Conservation (phyloP, 2,113 vertebrate genomes). For the Lampris megalopsis region DNA sequence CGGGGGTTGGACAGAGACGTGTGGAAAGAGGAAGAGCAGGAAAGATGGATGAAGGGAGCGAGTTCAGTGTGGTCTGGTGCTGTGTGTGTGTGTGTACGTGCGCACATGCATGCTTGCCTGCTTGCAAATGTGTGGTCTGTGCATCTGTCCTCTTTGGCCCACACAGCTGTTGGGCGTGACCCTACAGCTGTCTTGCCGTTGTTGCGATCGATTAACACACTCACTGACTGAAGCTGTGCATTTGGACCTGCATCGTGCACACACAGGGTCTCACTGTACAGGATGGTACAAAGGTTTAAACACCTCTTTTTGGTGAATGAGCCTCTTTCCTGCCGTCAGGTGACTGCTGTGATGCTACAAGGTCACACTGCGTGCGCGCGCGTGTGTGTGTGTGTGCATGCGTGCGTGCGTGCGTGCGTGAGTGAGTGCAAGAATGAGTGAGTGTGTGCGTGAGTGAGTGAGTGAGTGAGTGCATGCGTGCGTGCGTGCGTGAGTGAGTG, state of each 20-base stretch:
- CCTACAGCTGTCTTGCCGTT: constrained; percentile 47
- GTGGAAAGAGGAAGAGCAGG: no score
- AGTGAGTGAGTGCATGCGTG: constrained; percentile 6
- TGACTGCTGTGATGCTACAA: background rate
- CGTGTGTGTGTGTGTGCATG: background rate
- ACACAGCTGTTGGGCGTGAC: constrained; percentile 37
- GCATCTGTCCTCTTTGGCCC: constrained; percentile 45
- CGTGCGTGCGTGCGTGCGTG: background rate
- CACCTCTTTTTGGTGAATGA: constrained; percentile 1
- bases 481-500: background rate
- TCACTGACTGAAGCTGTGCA: background rate
- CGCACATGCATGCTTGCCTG: constrained; percentile 11
- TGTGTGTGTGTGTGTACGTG: background rate
- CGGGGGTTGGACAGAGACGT: constrained; percentile 8
- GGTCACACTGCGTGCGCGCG: background rate
- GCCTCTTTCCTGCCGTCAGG: background rate
- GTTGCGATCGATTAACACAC: constrained; percentile 22
- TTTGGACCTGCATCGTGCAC: constrained; percentile 14
- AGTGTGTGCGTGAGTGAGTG: constrained; percentile 9
- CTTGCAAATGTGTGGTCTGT: constrained; percentile 48
- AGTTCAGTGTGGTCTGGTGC: background rate
- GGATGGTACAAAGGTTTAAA: background rate
- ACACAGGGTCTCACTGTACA: constrained; percentile 3
- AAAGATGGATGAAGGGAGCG: background rate
- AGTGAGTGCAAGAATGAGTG: constrained; percentile 9